Conservation (phyloP, 2,888 invertebrate species). For the Acanthacorydalis orientalis region DNA sequence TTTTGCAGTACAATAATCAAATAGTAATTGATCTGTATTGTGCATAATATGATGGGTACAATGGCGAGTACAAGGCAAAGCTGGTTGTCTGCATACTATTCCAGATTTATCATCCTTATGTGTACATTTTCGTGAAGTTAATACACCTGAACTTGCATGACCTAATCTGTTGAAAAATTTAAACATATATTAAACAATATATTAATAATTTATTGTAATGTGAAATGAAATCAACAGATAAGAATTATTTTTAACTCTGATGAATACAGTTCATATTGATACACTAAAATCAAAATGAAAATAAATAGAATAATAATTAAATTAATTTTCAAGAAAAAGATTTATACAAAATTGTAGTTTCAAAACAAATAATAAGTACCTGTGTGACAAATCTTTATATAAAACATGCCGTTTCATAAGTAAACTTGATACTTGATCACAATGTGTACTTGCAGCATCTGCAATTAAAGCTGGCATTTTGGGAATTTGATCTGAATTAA, state of each 20-base stretch:
- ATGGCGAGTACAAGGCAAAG: slow-evolving; percentile 63
- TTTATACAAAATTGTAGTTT: neutral
- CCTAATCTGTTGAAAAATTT: neutral
- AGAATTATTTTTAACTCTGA: neutral
- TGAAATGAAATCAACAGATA: neutral
- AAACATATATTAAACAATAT: too few species aligned
- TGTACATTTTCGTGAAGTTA: neutral
- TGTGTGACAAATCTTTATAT: neutral
- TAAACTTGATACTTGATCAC: neutral
- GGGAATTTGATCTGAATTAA: too few species aligned
- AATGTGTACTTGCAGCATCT: neutral
- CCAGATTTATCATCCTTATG: slow-evolving; percentile 8
- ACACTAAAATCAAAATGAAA: neutral
- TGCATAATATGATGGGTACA: slow-evolving; percentile 73
- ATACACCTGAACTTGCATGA: neutral
- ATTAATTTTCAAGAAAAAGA: neutral
- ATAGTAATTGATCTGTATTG: slow-evolving; percentile 64
- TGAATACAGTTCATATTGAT: neutral
- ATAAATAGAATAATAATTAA: too few species aligned
- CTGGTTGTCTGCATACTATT: slow-evolving; percentile 26
- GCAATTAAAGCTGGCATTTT: neutral
- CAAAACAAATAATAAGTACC: neutral
- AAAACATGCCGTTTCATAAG: neutral
- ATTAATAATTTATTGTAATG: neutral
- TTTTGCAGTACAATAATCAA: slow-evolving; percentile 65